Conservation (phyloP, 2,888 invertebrate species). For the Dendrolimus pini region DNA sequence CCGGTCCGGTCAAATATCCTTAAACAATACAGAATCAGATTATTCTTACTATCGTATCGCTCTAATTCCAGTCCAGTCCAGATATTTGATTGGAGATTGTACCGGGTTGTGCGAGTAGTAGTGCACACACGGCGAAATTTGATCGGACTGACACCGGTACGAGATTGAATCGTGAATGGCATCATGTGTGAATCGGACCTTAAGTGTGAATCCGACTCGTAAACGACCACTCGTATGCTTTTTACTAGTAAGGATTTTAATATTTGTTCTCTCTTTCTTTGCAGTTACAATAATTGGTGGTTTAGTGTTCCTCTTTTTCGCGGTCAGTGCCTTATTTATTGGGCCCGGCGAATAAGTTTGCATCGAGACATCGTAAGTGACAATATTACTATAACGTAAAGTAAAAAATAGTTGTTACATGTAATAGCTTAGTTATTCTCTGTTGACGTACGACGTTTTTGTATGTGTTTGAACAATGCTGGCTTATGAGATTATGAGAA, state of each 20-base stretch:
- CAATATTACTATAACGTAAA: conserved; percentile 29
- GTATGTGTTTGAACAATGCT: background rate
- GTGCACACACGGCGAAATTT: too few species aligned
- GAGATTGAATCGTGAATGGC: too few species aligned
- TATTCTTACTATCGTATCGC: too few species aligned
- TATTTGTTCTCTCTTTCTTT: conserved; percentile 40
- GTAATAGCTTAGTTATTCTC: conserved; percentile 23
- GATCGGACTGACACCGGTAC: too few species aligned
- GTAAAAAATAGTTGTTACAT: conserved; percentile 25
- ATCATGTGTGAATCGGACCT: too few species aligned
- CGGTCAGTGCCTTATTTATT: conserved; percentile 92
- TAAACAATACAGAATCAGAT: too few species aligned
- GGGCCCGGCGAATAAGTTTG: conserved; percentile 79
- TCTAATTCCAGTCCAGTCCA: too few species aligned
- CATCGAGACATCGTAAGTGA: conserved; percentile 34
- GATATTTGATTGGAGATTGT: too few species aligned
- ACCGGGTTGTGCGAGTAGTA: too few species aligned
- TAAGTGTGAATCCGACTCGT: too few species aligned
- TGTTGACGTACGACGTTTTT: conserved; percentile 4
- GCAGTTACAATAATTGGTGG: conserved; percentile 97
- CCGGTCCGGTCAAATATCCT: too few species aligned
- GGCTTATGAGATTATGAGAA: background rate
- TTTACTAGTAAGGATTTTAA: background rate
- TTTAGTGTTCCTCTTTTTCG: conserved; percentile 95
- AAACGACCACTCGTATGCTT: background rate